These are phyloP conservation scores for Ligdia adustata DNA, from an alignment of 2,888 invertebrate species.

Conservation along the genomic window DNA sequence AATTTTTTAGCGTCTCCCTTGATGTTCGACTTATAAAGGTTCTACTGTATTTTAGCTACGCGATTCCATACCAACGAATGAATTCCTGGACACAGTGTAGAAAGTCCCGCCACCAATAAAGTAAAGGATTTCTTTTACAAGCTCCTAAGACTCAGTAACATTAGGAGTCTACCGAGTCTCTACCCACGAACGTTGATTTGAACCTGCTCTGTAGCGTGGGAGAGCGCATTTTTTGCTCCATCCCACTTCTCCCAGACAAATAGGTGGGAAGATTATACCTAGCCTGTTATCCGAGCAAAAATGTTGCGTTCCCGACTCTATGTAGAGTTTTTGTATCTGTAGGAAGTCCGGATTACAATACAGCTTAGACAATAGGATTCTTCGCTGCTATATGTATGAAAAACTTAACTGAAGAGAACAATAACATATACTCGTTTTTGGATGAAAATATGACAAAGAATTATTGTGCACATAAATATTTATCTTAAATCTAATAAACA, in stretches of 20 bases:
- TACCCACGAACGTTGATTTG: conserved; percentile 11
- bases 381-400: too few relatives aligned
- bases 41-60: background rate
- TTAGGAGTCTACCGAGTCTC: conserved; percentile 10
- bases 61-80: background rate
- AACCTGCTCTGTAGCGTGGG: conserved; percentile 33
- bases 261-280: conserved; percentile 32
- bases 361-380: too few relatives aligned
- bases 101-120: background rate
- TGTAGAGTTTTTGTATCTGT: too few relatives aligned
- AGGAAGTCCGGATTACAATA: too few relatives aligned
- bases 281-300: conserved; percentile 9
- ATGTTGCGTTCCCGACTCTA: background rate
- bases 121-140: conserved; percentile 5
- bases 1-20: too few relatives aligned
- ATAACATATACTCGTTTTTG: too few relatives aligned
- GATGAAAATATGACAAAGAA: too few relatives aligned
- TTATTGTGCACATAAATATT: too few relatives aligned
- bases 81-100: background rate
- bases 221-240: conserved; percentile 30
- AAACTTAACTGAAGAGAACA: too few relatives aligned
- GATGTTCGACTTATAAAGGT: too few relatives aligned
- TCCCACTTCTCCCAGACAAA: conserved; percentile 27
- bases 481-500: too few relatives aligned
- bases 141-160: conserved; percentile 15